These are phyloP conservation scores for Eleutherodactylus coqui DNA, from an alignment of 2,797 vertebrate genomes.

Conservation along the genomic window DNA sequence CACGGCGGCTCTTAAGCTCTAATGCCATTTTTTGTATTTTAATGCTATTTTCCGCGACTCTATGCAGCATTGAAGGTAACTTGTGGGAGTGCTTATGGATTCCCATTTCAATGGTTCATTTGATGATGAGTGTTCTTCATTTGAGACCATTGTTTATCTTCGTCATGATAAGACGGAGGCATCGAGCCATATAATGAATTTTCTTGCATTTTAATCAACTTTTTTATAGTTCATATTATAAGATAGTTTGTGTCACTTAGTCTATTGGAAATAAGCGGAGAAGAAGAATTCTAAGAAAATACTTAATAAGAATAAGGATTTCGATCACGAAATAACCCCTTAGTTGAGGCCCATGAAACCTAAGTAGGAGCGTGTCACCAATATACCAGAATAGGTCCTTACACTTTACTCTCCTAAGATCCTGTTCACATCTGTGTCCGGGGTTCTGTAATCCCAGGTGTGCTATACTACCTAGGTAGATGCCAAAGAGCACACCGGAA, in stretches of 20 bases:
- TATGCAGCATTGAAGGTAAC: constrained; percentile 17
- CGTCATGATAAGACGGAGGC: constrained; percentile 44
- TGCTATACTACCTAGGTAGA: too few relatives aligned
- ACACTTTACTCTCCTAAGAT: too few relatives aligned
- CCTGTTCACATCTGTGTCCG: too few relatives aligned
- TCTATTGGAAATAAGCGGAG: not conserved
- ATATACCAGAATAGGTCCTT: too few relatives aligned
- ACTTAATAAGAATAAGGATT: too few relatives aligned
- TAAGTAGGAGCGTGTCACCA: too few relatives aligned
- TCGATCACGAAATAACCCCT: too few relatives aligned
- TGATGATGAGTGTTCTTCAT: constrained; percentile 43
- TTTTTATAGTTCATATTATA: constrained; percentile 42
- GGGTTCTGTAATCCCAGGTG: too few relatives aligned
- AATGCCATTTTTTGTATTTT: not conserved
- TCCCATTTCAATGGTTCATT: constrained; percentile 42
- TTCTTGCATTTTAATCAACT: constrained; percentile 50
- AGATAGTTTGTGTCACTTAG: constrained; percentile 31
- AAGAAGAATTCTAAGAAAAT: not conserved
- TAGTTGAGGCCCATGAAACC: too few relatives aligned
- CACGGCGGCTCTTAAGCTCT: not conserved
- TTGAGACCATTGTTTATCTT: constrained; percentile 49
- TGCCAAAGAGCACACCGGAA: too few relatives aligned
- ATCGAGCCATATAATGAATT: constrained; percentile 47
- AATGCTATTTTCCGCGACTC: not conserved
- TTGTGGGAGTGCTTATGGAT: not conserved